These are phyloP conservation scores for Uromys caudimaculatus DNA, from an alignment of 2,797 vertebrate species.

Conservation along the genomic window DNA sequence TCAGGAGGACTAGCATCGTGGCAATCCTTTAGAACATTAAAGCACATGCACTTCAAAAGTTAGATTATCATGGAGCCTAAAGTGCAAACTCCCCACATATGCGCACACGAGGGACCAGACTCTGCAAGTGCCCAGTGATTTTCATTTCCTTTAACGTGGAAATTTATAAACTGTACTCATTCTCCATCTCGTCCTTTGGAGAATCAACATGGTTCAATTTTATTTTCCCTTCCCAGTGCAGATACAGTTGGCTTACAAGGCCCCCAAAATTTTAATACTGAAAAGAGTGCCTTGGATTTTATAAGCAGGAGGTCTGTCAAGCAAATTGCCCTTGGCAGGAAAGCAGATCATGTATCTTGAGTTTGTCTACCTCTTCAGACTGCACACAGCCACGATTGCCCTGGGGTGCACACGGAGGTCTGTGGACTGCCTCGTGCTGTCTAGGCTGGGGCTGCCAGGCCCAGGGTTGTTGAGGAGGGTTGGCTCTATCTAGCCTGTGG, in stretches of 20 bases:
- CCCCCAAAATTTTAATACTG: conserved; percentile 78
- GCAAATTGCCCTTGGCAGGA: conserved; percentile 83
- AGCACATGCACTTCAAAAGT: not conserved
- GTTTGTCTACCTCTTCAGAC: conserved; percentile 69
- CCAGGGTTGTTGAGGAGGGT: not conserved
- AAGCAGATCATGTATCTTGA: conserved; percentile 83
- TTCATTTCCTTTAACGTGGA: conserved; percentile 43
- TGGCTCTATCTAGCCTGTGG: not conserved
- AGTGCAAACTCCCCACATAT: not conserved
- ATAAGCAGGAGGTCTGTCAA: conserved; percentile 77
- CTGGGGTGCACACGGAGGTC: not conserved
- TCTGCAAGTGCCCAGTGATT: conserved; percentile 17
- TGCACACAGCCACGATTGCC: conserved; percentile 59
- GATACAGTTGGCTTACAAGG: conserved; percentile 71
- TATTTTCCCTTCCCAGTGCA: conserved; percentile 52
- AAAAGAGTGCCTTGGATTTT: conserved; percentile 77
- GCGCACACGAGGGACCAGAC: not conserved
- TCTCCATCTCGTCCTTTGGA: not conserved
- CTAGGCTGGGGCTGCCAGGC: not conserved
- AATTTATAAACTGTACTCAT: conserved; percentile 60
- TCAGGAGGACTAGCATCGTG: not conserved
- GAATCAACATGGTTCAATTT: conserved; percentile 27
- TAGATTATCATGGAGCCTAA: not conserved
- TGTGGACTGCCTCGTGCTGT: not conserved
- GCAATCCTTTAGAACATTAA: not conserved